Conservation (phyloP, 2,113 vertebrate species). For the Pagrus major region DNA sequence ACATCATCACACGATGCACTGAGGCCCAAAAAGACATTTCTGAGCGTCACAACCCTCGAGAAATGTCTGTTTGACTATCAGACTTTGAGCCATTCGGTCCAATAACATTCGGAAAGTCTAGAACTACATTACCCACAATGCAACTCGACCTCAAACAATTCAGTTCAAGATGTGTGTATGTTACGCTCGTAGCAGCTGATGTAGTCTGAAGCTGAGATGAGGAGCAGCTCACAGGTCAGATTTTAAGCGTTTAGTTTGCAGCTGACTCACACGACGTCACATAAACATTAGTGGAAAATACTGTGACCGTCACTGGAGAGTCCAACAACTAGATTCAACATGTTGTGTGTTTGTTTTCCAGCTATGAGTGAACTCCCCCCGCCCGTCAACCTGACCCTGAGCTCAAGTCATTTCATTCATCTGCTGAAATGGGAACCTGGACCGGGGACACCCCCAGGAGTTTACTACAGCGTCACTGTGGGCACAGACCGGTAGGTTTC, state of each 20-base stretch:
- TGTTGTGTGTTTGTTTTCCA: slow-evolving; percentile 50
- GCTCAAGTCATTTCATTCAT: slow-evolving; percentile 38
- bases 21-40: no score
- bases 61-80: no score
- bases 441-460: slow-evolving; percentile 41
- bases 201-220: not conserved
- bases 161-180: not conserved
- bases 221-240: no score
- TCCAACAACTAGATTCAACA: not conserved
- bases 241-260: no score
- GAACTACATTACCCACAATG: not conserved
- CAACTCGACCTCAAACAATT: not conserved
- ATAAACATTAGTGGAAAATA: no score
- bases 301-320: no score
- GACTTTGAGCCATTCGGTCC: no score
- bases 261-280: no score
- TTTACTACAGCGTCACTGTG: slow-evolving; percentile 47
- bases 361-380: slow-evolving; percentile 49
- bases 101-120: no score
- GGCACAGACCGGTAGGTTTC: slow-evolving; percentile 4
- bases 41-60: no score
- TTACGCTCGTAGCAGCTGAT: not conserved
- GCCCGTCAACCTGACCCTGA: slow-evolving; percentile 33
- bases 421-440: slow-evolving; percentile 70
- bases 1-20: no score